Conservation (phyloP, 2,888 invertebrate species). For the Tachina fera region DNA sequence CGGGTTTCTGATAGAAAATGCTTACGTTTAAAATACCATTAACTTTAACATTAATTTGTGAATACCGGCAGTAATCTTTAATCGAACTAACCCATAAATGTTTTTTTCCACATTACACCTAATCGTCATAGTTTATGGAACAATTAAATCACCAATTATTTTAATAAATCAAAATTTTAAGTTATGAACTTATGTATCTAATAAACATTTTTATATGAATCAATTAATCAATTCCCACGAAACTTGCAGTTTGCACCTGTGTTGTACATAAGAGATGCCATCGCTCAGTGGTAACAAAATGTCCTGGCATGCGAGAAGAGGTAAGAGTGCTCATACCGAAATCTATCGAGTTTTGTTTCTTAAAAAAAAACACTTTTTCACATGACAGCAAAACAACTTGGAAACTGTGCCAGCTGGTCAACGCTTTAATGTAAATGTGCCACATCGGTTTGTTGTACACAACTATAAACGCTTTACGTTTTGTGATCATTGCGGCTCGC, state of each 20-base stretch:
- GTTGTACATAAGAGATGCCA: constrained; percentile 99
- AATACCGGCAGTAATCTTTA: background rate
- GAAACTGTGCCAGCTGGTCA: constrained; percentile 87
- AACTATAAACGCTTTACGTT: constrained; percentile 99
- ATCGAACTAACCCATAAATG: constrained; percentile 31
- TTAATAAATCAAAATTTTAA: constrained; percentile 14
- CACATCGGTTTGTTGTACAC: constrained; percentile 97
- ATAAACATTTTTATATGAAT: background rate
- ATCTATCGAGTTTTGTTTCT: too few relatives aligned
- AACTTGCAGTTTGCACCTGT: constrained; percentile 95
- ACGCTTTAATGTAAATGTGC: constrained; percentile 99
- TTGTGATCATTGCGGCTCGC: constrained; percentile 99
- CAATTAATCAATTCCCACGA: constrained; percentile 67
- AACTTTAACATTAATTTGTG: too few relatives aligned
- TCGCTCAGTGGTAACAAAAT: constrained; percentile 97
- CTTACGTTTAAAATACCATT: too few relatives aligned
- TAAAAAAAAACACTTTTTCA: background rate
- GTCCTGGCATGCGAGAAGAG: constrained; percentile 98
- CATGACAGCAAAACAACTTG: constrained; percentile 83
- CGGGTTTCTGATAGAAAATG: too few relatives aligned
- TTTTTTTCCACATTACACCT: constrained; percentile 28
- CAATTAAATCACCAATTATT: constrained; percentile 32
- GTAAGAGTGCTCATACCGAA: constrained; percentile 78
- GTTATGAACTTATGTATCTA: background rate
- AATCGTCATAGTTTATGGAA: constrained; percentile 40